These are phyloP conservation scores for Odontamblyopus rebecca DNA, from an alignment of 2,797 vertebrate species.

Conservation along the genomic window DNA sequence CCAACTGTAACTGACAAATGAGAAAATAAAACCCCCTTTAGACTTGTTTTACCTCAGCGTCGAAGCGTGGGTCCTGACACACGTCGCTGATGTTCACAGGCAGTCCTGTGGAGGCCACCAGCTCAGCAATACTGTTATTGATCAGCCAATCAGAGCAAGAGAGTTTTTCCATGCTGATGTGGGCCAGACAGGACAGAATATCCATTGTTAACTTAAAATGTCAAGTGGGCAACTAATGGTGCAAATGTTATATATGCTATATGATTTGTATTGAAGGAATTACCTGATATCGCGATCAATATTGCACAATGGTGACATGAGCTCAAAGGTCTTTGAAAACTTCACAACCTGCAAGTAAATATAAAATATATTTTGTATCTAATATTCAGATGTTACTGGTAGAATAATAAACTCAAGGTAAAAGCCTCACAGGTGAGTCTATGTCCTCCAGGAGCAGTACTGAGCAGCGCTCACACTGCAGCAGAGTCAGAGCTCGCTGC, in stretches of 20 bases:
- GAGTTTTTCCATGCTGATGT: constrained; percentile 81
- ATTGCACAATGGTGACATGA: constrained; percentile 94
- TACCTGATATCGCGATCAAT: constrained; percentile 91
- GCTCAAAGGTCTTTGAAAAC: constrained; percentile 97
- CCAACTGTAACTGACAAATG: too few species aligned
- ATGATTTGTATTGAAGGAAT: background rate
- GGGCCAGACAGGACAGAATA: constrained; percentile 36
- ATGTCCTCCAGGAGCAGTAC: constrained; percentile 97
- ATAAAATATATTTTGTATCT: background rate
- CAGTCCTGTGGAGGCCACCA: constrained; percentile 83
- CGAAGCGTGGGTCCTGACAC: constrained; percentile 84
- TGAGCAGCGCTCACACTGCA: constrained; percentile 96
- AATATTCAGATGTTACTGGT: background rate
- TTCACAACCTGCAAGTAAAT: constrained; percentile 87
- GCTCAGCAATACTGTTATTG: constrained; percentile 86
- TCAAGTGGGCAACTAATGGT: constrained; percentile 7
- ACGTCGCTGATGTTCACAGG: constrained; percentile 85
- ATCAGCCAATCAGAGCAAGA: constrained; percentile 85
- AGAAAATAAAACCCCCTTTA: background rate
- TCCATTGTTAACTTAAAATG: constrained; percentile 22
- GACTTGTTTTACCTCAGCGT: constrained; percentile 71
- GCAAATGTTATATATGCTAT: background rate
- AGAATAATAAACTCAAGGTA: background rate
- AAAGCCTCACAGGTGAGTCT: constrained; percentile 87
- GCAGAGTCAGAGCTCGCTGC: constrained; percentile 93